Base-by-base conservation (phyloP, 2,888 invertebrate species). In the Cryptocheilus praepositus region DNA sequence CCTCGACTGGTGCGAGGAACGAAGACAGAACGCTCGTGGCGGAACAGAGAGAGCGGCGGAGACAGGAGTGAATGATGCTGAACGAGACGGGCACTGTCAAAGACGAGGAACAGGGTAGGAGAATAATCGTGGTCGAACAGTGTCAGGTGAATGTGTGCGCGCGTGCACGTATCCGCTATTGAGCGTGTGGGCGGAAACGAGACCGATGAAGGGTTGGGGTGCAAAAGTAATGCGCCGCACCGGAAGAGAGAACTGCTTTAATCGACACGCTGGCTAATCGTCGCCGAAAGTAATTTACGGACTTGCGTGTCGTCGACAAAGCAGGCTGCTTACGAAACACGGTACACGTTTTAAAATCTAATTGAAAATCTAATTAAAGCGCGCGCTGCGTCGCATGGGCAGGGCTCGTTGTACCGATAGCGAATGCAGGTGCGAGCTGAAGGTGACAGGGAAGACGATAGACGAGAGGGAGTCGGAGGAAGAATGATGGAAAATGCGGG, bases 281-380 rank as follows among this genome's bases (percentile, higher is more conserved):
- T 73, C 79, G 76, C 74, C 70, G 77, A 76, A 79, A 74, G 77
- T 79, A 79, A 79, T 79, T 79, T 76, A 79, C 79, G 76, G 52
- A 72, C 76, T 76, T 81, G 81, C 82, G 80, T 82, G 81, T 71
- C 72, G 70, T 66, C 71, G 76, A 79, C 79, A 79, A 81, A 82
- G 73, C 80, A 71, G 65, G 70, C 64, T 69, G 76, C 59, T 71
- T 64, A 70, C 71, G 69, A 73, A 76, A 73, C 75, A 73, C 64
- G 75, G 73, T 74, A 76, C 70, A 74, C 81, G 74, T 82, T 82
- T 82, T 81, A 77, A 81, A 81, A 80, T 82, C 77, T 82, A 81
- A 81, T 82, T 80, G 81, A 78, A 81, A 81, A 82, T 80, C 81
- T 82, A 79, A 82, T 82, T 82, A 81, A 79, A 72, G 71, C 69